A percentile compares a stretch with the other conserved stretches of the same genome.
phyloP scores from a whole-genome alignment of 2,113 vertebrate genomes.

The Columba janthina region DNA sequence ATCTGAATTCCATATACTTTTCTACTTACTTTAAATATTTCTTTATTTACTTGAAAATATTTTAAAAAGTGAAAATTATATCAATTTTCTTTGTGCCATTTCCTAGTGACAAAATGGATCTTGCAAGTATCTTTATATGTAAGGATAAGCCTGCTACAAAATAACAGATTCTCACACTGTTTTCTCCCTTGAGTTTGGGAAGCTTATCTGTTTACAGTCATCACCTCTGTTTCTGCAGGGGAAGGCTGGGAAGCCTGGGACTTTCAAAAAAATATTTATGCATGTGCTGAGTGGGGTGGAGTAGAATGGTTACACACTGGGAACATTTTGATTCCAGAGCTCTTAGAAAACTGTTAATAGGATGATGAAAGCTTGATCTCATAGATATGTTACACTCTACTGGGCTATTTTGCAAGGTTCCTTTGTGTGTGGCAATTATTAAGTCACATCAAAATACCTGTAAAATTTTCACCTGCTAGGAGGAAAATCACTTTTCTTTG shows the following conservation, averaged over 20 bases:
- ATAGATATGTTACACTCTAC: neutral
- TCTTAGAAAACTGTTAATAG: conserved; percentile 41
- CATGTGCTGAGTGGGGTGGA: neutral
- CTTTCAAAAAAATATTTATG: neutral
- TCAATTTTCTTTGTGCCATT: neutral
- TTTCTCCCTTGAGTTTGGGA: neutral
- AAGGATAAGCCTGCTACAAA: neutral
- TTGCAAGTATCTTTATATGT: neutral
- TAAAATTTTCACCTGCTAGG: conserved; percentile 14
- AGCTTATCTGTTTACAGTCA: conserved; percentile 3
- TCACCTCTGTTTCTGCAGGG: neutral
- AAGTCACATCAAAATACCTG: neutral
- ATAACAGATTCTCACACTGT: neutral
- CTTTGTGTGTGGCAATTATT: neutral
- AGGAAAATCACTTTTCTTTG: neutral
- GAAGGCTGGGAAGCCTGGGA: neutral
- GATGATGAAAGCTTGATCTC: conserved; percentile 52
- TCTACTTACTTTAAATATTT: neutral
- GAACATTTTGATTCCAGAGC: conserved; percentile 29
- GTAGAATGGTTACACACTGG: neutral
- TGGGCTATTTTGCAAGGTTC: neutral
- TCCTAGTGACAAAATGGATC: neutral
- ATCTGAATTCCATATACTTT: neutral
- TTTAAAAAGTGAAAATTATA: neutral
- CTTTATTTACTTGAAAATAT: neutral